A percentile compares a stretch with the other conserved stretches of the same genome.
These are phyloP conservation scores for Sapayoa aenigma DNA, from an alignment of 2,113 vertebrate species.

Conservation along the genomic window DNA sequence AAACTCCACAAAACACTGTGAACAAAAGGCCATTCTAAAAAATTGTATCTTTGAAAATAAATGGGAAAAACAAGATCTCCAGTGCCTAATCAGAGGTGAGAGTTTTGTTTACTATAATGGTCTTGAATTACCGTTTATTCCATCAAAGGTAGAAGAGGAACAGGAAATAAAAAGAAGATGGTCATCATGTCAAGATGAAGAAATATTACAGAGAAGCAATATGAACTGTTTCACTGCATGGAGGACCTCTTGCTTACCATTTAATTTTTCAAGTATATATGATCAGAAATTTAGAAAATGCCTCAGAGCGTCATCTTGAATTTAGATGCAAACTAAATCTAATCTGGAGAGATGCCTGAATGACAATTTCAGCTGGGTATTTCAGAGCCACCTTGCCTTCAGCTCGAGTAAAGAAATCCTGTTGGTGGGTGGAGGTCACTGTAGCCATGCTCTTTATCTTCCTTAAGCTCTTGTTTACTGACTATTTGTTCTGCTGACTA, in stretches of 20 bases:
- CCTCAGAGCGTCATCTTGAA: not conserved
- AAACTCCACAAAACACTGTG: not conserved
- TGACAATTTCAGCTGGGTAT: not conserved
- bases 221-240: not conserved
- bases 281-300: conserved; percentile 24
- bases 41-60: not conserved
- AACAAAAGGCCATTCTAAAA: conserved; percentile 12
- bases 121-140: not conserved
- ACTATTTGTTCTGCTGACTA: not conserved
- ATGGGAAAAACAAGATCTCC: not conserved
- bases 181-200: not conserved
- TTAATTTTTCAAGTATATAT: not conserved
- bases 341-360: not conserved
- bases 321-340: not conserved
- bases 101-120: not conserved
- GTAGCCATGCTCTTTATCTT: not conserved
- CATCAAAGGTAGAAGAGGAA: not conserved
- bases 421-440: not conserved
- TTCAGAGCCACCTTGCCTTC: not conserved
- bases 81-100: not conserved
- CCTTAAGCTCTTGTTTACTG: not conserved
- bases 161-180: not conserved
- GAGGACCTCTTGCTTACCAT: not conserved
- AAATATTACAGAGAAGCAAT: not conserved
- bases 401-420: not conserved